Conservation (phyloP, 2,797 vertebrate genomes). For the Schizothorax lantsangensis region DNA sequence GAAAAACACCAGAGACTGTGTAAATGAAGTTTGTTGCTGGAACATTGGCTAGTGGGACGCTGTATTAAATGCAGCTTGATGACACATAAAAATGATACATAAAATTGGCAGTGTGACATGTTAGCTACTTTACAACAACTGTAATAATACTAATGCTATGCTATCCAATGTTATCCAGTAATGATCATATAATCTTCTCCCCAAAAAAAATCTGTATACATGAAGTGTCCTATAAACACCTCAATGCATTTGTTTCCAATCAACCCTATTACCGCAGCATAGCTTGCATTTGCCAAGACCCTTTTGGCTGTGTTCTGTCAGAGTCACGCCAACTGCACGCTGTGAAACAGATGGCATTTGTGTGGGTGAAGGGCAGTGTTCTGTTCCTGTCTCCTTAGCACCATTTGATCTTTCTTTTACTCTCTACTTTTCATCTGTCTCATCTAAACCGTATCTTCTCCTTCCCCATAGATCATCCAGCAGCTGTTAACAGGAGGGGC, state of each 20-base stretch:
- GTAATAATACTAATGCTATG: not conserved
- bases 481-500: conserved; percentile 59
- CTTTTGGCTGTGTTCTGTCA: conserved; percentile 44
- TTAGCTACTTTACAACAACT: not conserved
- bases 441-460: not conserved
- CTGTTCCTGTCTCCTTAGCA: conserved; percentile 46
- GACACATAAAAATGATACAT: not conserved
- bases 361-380: conserved; percentile 31
- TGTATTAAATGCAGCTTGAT: not conserved
- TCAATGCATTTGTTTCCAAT: conserved; percentile 13
- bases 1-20: not conserved
- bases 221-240: not conserved
- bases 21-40: not conserved
- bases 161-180: not conserved
- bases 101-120: not conserved
- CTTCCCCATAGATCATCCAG: conserved; percentile 50
- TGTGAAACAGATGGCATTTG: conserved; percentile 62
- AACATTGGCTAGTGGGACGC: not conserved
- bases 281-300: conserved; percentile 41
- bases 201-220: not conserved
- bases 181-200: not conserved
- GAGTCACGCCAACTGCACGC: conserved; percentile 40
- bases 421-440: conserved; percentile 9
- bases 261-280: not conserved
- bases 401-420: conserved; percentile 46